Evolutionary conservation across 2,113 vertebrate genomes (phyloP).

Genomic region (Xiphias gladius): DNA sequence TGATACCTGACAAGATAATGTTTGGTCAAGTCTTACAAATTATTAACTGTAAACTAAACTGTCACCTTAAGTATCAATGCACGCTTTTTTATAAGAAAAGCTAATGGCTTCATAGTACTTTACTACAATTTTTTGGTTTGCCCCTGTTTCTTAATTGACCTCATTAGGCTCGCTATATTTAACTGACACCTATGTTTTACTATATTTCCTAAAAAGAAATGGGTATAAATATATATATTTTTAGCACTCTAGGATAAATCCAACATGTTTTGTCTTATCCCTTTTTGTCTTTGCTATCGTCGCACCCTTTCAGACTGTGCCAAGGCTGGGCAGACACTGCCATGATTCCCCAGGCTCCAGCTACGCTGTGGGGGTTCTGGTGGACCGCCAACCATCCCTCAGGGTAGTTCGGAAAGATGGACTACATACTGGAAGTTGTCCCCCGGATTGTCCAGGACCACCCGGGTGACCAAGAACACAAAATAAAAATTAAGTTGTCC

Average conservation of each 20-base stretch:
- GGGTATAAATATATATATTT: background rate
- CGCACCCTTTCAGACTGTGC: conserved; percentile 48
- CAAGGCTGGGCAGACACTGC: conserved; percentile 24
- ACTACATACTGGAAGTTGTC: conserved; percentile 39
- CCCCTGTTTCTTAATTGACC: background rate
- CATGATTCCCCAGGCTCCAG: conserved; percentile 47
- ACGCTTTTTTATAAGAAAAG: background rate
- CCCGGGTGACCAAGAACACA: conserved; percentile 40
- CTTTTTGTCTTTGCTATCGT: conserved; percentile 26
- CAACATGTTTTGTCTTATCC: background rate
- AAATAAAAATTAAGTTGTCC: background rate
- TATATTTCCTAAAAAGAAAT: background rate
- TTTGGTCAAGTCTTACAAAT: background rate
- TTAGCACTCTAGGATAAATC: background rate
- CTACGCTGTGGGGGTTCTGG: conserved; percentile 29
- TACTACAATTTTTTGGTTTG: background rate
- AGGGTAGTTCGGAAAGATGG: conserved; percentile 64
- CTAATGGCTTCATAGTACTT: background rate
- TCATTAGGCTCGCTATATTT: background rate
- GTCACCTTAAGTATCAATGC: background rate
- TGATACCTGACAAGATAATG: background rate
- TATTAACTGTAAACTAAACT: background rate
- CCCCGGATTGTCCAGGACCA: conserved; percentile 27
- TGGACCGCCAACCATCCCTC: conserved; percentile 47
- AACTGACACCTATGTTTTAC: background rate